These are phyloP conservation scores for Periplaneta americana DNA, from an alignment of 1,140 invertebrate species.

Conservation along the genomic window DNA sequence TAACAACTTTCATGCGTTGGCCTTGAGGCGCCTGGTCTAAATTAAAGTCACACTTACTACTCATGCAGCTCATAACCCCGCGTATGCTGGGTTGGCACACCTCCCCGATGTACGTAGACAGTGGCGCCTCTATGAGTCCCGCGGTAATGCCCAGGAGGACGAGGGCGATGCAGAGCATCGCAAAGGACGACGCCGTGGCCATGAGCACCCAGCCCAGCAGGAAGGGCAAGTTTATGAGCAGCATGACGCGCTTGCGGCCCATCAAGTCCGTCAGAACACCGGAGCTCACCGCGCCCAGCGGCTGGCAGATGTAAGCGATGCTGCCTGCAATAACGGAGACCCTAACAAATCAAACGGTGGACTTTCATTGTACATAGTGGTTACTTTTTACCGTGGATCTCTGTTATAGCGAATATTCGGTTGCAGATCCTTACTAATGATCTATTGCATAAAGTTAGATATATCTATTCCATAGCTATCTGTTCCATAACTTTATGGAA, in stretches of 20 bases:
- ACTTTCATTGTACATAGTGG: too few relatives aligned
- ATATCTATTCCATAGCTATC: too few relatives aligned
- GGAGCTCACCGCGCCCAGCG: conserved; percentile 27
- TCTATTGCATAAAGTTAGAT: too few relatives aligned
- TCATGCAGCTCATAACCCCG: not conserved
- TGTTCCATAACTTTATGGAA: too few relatives aligned
- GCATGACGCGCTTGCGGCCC: conserved; percentile 28
- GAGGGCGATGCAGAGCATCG: conserved; percentile 22
- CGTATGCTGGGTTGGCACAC: conserved; percentile 11
- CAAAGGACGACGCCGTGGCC: conserved; percentile 20
- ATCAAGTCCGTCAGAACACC: conserved; percentile 24
- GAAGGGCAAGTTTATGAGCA: conserved; percentile 29
- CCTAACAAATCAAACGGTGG: too few relatives aligned
- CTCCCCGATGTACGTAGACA: conserved; percentile 14
- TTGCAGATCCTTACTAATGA: too few relatives aligned
- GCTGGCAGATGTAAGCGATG: conserved; percentile 27
- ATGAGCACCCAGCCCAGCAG: conserved; percentile 28
- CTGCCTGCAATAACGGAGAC: too few relatives aligned
- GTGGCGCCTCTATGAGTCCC: conserved; percentile 14
- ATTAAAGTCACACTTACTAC: too few relatives aligned
- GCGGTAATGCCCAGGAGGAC: conserved; percentile 24
- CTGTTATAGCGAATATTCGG: too few relatives aligned
- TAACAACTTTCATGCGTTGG: too few relatives aligned
- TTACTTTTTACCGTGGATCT: too few relatives aligned
- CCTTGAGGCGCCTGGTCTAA: too few relatives aligned